phyloP scores from a whole-genome alignment of 2,888 invertebrate genomes.

The Phyto melanocephala region DNA sequence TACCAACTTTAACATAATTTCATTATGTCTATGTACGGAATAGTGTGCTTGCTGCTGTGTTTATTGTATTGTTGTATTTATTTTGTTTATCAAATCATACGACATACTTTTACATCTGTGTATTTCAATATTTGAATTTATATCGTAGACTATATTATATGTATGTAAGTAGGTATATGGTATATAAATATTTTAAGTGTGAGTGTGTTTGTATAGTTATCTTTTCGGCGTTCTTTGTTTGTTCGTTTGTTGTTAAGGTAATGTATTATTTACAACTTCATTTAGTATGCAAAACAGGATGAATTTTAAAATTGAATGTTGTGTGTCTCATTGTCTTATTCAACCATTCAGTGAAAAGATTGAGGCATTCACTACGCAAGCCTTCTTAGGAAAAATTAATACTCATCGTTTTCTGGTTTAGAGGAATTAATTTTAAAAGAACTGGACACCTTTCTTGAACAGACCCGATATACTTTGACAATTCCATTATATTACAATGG shows the following conservation, averaged over 20 bases:
- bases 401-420: too few species aligned
- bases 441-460: too few species aligned
- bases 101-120: background rate
- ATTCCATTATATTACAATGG: too few species aligned
- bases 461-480: too few species aligned
- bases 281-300: conserved; percentile 62
- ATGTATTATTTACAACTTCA: conserved; percentile 60
- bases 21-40: background rate
- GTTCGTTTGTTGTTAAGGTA: conserved; percentile 13
- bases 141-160: background rate
- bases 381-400: too few species aligned
- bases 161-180: too few species aligned
- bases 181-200: too few species aligned
- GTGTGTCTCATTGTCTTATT: conserved; percentile 20
- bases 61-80: background rate
- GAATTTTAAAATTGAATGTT: conserved; percentile 58
- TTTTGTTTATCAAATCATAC: background rate
- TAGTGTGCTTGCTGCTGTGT: background rate
- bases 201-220: background rate
- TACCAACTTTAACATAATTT: conserved; percentile 2
- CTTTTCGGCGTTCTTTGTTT: background rate
- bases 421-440: too few species aligned
- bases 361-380: too few species aligned
- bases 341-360: too few species aligned
- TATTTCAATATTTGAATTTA: background rate